Evolutionary conservation across 1,140 invertebrate genomes (phyloP).

Genomic region (Drosophila nannoptera): DNA sequence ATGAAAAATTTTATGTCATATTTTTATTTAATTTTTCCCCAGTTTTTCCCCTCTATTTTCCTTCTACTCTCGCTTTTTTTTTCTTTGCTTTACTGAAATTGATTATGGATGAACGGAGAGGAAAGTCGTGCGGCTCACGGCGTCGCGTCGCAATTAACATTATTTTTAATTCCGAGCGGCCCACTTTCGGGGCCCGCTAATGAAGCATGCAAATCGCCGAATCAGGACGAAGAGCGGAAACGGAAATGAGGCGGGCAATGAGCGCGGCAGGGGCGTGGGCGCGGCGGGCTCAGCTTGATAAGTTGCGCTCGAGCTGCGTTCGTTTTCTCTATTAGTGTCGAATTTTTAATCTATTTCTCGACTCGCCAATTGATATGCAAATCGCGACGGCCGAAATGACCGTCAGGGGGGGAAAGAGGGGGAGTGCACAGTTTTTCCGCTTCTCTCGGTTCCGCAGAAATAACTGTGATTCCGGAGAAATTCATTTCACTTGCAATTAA

Average conservation of each 20-base stretch:
- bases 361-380: conserved; percentile 66
- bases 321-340: conserved; percentile 68
- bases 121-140: conserved; percentile 7
- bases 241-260: neutral
- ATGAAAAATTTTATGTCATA: conserved; percentile 77
- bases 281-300: conserved; percentile 26
- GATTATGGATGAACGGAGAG: conserved; percentile 71
- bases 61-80: conserved; percentile 18
- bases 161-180: conserved; percentile 69
- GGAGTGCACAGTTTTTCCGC: neutral
- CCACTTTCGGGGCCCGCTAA: conserved; percentile 60
- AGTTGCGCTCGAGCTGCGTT: conserved; percentile 58
- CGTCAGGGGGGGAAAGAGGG: neutral
- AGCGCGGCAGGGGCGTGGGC: neutral
- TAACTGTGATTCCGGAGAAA: no score
- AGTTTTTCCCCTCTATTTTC: conserved; percentile 3
- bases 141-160: conserved; percentile 67
- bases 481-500: neutral
- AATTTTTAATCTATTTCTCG: conserved; percentile 67
- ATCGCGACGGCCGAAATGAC: conserved; percentile 11
- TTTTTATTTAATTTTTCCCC: conserved; percentile 50
- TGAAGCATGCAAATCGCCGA: conserved; percentile 72
- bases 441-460: no score
- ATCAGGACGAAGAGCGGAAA: conserved; percentile 31
- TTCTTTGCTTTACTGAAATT: conserved; percentile 50